phyloP scores from a whole-genome alignment of 2,797 vertebrate species.

The Molossus molossus region DNA sequence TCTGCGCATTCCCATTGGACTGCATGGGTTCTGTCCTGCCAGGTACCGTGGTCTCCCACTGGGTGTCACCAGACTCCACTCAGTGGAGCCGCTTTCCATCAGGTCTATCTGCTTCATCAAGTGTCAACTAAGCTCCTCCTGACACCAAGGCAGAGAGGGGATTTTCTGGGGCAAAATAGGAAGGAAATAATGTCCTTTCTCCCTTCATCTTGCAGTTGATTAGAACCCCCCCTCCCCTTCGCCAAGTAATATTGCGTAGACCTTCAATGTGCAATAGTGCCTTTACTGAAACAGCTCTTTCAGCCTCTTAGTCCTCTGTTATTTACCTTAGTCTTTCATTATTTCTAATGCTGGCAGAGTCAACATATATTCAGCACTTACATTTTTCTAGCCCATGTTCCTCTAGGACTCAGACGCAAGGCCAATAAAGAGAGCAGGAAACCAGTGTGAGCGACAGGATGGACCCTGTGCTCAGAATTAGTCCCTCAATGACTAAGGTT shows the following conservation, averaged over 20 bases:
- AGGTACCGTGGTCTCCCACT: background rate
- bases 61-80: constrained; percentile 36
- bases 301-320: background rate
- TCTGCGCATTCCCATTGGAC: background rate
- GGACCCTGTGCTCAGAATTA: background rate
- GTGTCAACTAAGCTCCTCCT: background rate
- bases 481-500: background rate
- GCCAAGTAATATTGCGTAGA: background rate
- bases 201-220: background rate
- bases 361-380: background rate
- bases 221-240: fast-evolving
- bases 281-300: constrained; percentile 36
- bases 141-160: background rate
- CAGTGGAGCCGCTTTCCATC: background rate
- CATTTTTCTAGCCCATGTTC: background rate
- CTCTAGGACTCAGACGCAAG: background rate
- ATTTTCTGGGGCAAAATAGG: background rate
- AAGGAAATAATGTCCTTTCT: background rate
- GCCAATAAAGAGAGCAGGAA: background rate
- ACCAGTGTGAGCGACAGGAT: background rate
- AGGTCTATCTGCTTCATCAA: background rate
- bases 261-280: background rate
- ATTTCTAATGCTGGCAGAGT: background rate
- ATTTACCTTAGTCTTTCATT: background rate
- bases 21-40: too few species aligned